A percentile compares a stretch with the other conserved stretches of the same genome.
phyloP scores from a whole-genome alignment of 2,888 invertebrate species.

The Listrodromus nycthemerus region DNA sequence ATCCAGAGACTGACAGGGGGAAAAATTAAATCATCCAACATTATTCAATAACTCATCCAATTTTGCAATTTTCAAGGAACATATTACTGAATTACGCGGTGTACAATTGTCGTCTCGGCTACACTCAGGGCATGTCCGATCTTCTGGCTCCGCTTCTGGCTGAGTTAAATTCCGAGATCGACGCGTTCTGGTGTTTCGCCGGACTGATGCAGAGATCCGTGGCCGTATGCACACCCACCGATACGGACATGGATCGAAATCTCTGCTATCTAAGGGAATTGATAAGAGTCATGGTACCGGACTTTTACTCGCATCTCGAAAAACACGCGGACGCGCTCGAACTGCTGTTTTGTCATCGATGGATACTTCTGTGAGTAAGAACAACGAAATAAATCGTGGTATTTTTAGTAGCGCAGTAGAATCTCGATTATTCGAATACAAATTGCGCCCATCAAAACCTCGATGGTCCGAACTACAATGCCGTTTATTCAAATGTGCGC shows the following conservation, averaged over 20 bases:
- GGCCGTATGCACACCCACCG: conserved; percentile 97
- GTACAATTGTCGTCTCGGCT: conserved; percentile 94
- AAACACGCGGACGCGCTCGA: conserved; percentile 95
- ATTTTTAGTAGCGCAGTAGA: not conserved
- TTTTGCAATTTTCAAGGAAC: conserved; percentile 85
- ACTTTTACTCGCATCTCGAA: conserved; percentile 94
- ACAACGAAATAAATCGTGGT: not conserved
- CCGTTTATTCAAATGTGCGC: no score
- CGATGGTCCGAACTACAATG: no score
- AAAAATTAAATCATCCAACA: not conserved
- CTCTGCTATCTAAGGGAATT: conserved; percentile 94
- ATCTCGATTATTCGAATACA: no score
- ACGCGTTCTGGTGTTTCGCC: conserved; percentile 99
- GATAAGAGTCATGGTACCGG: conserved; percentile 95
- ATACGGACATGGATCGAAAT: conserved; percentile 97
- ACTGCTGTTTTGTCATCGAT: conserved; percentile 96
- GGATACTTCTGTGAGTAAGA: conserved; percentile 89
- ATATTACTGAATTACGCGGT: conserved; percentile 97
- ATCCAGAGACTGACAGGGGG: not conserved
- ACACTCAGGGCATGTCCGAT: conserved; percentile 99
- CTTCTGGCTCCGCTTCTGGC: conserved; percentile 96
- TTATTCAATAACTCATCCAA: not conserved
- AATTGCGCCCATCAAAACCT: no score
- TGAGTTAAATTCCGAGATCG: conserved; percentile 97
- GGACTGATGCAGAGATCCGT: conserved; percentile 97